phyloP scores from a whole-genome alignment of 1,140 invertebrate species.

The Zaprionus camerounensis region DNA sequence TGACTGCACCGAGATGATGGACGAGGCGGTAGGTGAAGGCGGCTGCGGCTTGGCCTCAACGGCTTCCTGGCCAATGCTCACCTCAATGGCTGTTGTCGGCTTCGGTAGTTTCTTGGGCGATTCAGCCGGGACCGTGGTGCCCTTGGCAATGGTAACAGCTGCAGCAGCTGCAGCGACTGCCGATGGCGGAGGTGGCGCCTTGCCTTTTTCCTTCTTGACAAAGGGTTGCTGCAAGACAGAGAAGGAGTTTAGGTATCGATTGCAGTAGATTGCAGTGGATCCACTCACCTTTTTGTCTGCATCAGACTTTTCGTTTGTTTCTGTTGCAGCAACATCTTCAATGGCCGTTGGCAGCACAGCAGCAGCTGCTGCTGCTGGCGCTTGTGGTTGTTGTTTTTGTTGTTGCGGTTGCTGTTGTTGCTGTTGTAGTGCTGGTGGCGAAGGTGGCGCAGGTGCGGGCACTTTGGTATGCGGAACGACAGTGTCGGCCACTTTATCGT shows the following conservation, averaged over 20 bases:
- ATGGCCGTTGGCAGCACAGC: slow-evolving; percentile 55
- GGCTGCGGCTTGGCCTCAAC: slow-evolving; percentile 78
- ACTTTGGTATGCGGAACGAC: slow-evolving; percentile 70
- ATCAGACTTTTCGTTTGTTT: slow-evolving; percentile 55
- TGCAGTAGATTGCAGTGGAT: neutral
- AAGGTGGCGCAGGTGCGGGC: slow-evolving; percentile 73
- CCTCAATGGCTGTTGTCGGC: slow-evolving; percentile 77
- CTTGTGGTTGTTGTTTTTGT: slow-evolving; percentile 39
- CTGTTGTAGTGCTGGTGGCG: slow-evolving; percentile 46
- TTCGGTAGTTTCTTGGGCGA: slow-evolving; percentile 41
- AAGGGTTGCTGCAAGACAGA: slow-evolving; percentile 59
- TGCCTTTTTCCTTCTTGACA: slow-evolving; percentile 89
- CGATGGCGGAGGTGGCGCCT: slow-evolving; percentile 88
- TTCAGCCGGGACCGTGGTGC: neutral
- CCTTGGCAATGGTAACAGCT: slow-evolving; percentile 18
- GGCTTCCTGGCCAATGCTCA: slow-evolving; percentile 68
- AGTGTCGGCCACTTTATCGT: slow-evolving; percentile 55
- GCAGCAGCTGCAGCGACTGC: slow-evolving; percentile 40
- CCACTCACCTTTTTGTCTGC: slow-evolving; percentile 64
- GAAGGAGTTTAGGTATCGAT: neutral
- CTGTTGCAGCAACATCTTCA: slow-evolving; percentile 52
- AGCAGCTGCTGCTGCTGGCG: slow-evolving; percentile 28
- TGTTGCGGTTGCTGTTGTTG: slow-evolving; percentile 27
- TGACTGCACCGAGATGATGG: slow-evolving; percentile 78
- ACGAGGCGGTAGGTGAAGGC: slow-evolving; percentile 85